Evolutionary conservation across 2,113 vertebrate genomes (phyloP).

Genomic region (Casuarius casuarius): DNA sequence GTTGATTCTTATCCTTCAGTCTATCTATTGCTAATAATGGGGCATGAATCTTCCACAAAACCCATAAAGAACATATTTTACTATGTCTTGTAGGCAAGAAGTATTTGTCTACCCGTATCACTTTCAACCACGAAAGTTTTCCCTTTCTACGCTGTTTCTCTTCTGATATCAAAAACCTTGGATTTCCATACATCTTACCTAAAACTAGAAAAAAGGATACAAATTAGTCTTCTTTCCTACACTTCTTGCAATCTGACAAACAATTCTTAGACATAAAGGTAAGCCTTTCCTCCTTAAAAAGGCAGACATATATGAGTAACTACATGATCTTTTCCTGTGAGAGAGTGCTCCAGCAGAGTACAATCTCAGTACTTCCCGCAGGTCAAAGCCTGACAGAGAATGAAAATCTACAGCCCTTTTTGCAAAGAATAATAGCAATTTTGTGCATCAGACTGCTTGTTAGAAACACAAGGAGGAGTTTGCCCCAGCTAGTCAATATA

Average conservation of each 20-base stretch:
- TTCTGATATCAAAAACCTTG: neutral
- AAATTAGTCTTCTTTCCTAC: neutral
- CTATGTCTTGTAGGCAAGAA: neutral
- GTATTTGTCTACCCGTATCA: rapidly evolving
- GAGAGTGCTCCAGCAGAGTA: neutral
- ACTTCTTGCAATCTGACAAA: neutral
- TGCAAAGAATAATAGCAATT: neutral
- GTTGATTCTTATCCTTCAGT: neutral
- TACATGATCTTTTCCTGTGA: neutral
- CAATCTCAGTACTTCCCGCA: neutral
- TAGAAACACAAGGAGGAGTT: neutral
- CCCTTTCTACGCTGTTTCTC: neutral
- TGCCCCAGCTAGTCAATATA: neutral
- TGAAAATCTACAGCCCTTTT: neutral
- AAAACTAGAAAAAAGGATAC: neutral
- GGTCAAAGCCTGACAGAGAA: neutral
- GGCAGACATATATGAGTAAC: neutral
- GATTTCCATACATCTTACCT: neutral
- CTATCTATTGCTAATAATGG: rapidly evolving
- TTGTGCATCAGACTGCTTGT: neutral
- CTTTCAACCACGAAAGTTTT: neutral
- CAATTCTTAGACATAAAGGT: neutral
- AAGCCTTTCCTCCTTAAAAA: neutral
- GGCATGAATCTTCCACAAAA: neutral
- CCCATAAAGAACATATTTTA: neutral